These are phyloP conservation scores for Disparrhopalites patrizii DNA, from an alignment of 2,888 invertebrate genomes.

Conservation along the genomic window DNA sequence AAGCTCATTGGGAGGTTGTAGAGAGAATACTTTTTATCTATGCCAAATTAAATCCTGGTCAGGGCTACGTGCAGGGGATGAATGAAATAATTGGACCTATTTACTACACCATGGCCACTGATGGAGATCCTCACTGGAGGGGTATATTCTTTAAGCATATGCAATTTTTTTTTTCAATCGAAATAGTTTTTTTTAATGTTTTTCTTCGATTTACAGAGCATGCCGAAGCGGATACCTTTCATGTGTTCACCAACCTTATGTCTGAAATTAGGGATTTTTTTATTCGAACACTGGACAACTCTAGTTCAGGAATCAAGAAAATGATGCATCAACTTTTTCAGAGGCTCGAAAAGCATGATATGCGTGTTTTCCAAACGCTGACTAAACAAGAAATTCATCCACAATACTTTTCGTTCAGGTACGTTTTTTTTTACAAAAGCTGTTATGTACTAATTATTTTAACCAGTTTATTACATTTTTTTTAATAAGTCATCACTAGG, in stretches of 20 bases:
- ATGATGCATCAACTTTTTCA: constrained; percentile 80
- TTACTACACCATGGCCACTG: constrained; percentile 93
- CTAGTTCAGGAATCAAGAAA: constrained; percentile 76
- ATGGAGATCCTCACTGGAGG: constrained; percentile 73
- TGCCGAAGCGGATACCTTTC: constrained; percentile 97
- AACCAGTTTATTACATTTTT: too few relatives aligned
- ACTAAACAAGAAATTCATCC: constrained; percentile 82
- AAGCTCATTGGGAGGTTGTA: constrained; percentile 98
- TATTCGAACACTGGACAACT: constrained; percentile 90
- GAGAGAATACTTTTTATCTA: constrained; percentile 95
- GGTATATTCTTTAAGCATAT: constrained; percentile 55
- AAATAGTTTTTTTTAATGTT: constrained; percentile 11
- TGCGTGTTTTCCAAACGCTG: constrained; percentile 69
- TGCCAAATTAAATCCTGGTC: constrained; percentile 96
- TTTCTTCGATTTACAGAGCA: constrained; percentile 59
- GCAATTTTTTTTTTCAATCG: not conserved
- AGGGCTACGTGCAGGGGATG: constrained; percentile 94
- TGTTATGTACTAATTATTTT: too few relatives aligned
- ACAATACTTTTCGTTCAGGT: constrained; percentile 56
- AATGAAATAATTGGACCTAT: constrained; percentile 99
- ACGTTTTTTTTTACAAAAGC: not conserved
- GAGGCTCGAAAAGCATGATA: constrained; percentile 72
- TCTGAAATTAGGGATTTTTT: constrained; percentile 95
- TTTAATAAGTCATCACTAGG: too few relatives aligned
- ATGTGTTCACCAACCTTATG: constrained; percentile 98